Base-by-base conservation (phyloP, 2,113 vertebrate species). In the Australoheros scitulus region DNA sequence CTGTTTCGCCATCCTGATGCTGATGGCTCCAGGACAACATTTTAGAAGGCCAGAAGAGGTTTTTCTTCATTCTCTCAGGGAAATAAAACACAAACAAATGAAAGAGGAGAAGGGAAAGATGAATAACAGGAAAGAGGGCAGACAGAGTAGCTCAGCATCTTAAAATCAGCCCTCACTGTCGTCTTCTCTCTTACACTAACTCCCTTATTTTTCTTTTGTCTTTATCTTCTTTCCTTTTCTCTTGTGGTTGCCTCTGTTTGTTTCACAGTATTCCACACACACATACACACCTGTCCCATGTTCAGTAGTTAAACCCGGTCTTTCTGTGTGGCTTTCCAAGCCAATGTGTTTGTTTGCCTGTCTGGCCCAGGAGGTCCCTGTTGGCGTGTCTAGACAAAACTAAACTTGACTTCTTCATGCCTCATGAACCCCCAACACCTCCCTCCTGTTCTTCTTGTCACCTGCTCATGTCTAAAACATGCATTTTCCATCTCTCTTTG, bases 321-420 rank as follows among this genome's bases (percentile, higher is more conserved):
- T 84, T 24, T 18, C 56, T 77, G 64, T 41, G 36, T 36, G 24
- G 41, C 57, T 85, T 43, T 80, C 26, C 10, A 47, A 38, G 32
- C 60, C n/a, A 52, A 52, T 83, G 79, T 32, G 63, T 88, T 84
- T 94, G 89, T 92, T 93, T 92, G 86, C 82, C 43, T 47, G 91
- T 93, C 92, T 92, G 59, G 79, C 74, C 58, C 63, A 24, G 77
- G 58, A 81, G 77, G 59, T 88, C 81, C 76, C 75, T 41, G 72
- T 88, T 65, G n/a, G 34, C 20, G 65, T 3, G 85, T 94, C 90
- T 90, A 94, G 91, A 95, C 90, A 41, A 82, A 83, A 70, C 83
- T 43, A 80, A 74, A 80, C 41, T 36, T 76, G 76, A 93, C 79
- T 76, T 79, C 72, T 87, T 68, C 64, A 80, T 91, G 83, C 81